phyloP scores from a whole-genome alignment of 2,113 vertebrate genomes.

The Coracopsis vasa region DNA sequence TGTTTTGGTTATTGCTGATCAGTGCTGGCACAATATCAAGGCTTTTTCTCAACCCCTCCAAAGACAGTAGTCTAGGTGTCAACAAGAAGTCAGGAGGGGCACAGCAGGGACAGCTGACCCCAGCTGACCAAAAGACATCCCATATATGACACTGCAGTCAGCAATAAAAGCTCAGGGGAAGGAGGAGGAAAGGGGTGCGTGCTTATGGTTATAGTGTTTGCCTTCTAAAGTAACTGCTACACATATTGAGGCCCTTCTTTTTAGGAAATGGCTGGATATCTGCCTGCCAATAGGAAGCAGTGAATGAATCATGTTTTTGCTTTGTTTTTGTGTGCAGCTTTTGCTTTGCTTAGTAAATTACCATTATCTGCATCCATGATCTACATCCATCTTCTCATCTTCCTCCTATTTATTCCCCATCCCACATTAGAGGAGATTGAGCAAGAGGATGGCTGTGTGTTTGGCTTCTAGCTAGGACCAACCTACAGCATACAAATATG shows the following conservation, averaged over 20 bases:
- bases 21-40: not conserved
- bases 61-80: not conserved
- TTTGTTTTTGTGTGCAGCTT: not conserved
- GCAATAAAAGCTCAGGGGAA: not conserved
- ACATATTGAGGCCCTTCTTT: not conserved
- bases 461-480: not conserved
- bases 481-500: not conserved
- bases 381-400: not conserved
- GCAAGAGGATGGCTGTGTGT: not conserved
- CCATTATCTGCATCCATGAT: not conserved
- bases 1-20: slow-evolving; percentile 16
- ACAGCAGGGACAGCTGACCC: not conserved
- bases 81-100: not conserved
- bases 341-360: not conserved
- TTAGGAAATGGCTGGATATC: not conserved
- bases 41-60: not conserved
- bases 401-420: not conserved
- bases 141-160: rapidly evolving
- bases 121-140: not conserved
- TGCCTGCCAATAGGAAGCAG: not conserved
- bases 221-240: not conserved
- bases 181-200: not conserved
- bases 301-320: not conserved
- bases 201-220: not conserved
- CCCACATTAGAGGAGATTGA: not conserved